phyloP scores from a whole-genome alignment of 2,888 invertebrate species.

The Eilema depressum region DNA sequence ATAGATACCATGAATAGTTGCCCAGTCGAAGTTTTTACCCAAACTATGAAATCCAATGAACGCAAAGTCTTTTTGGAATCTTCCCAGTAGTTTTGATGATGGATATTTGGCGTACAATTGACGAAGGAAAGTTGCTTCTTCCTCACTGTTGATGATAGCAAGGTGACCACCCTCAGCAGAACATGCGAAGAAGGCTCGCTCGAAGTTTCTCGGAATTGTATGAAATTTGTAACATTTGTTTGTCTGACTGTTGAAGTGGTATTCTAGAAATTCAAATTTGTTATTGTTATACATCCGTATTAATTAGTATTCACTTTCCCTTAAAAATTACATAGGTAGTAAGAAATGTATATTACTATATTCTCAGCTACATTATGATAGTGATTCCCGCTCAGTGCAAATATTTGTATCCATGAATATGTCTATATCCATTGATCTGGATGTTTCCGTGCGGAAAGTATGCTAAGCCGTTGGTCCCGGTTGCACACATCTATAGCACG shows the following conservation, averaged over 20 bases:
- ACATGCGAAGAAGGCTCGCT: constrained; percentile 62
- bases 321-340: too few relatives aligned
- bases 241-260: constrained; percentile 53
- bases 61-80: constrained; percentile 32
- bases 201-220: constrained; percentile 55
- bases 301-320: neutral
- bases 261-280: constrained; percentile 51
- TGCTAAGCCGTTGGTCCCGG: too few relatives aligned
- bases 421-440: too few relatives aligned
- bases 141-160: constrained; percentile 61
- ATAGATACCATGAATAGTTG: constrained; percentile 14
- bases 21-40: constrained; percentile 8
- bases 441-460: too few relatives aligned
- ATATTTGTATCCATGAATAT: too few relatives aligned
- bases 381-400: too few relatives aligned
- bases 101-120: constrained; percentile 52
- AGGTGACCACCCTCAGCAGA: constrained; percentile 62
- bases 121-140: constrained; percentile 49
- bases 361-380: too few relatives aligned
- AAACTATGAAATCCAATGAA: constrained; percentile 16
- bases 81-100: constrained; percentile 33
- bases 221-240: constrained; percentile 69
- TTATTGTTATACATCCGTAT: neutral
- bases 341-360: too few relatives aligned
- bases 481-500: too few relatives aligned